A percentile compares a stretch with the other conserved stretches of the same genome.
phyloP scores from a whole-genome alignment of 2,888 invertebrate genomes.

The Gonocerus acuteangulatus region DNA sequence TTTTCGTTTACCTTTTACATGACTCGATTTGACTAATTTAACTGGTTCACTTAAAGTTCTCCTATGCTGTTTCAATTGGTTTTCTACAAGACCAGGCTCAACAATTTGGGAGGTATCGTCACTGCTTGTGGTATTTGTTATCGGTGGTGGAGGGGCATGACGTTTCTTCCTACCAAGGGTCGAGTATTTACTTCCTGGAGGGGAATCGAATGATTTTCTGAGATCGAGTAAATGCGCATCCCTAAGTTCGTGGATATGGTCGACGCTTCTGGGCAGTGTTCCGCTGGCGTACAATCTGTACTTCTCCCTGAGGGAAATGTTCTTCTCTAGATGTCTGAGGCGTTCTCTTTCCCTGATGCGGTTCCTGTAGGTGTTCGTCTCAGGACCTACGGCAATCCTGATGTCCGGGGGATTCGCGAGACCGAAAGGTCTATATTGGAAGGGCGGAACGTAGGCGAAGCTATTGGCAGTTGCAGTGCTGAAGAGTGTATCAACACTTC shows the following conservation, averaged over 20 bases:
- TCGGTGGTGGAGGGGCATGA: conserved; percentile 47
- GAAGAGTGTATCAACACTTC: conserved; percentile 59
- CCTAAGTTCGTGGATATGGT: conserved; percentile 32
- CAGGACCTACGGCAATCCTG: conserved; percentile 49
- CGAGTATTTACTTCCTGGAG: conserved; percentile 32
- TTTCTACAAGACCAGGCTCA: background rate
- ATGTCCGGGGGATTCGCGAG: conserved; percentile 42
- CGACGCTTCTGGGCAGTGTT: conserved; percentile 36
- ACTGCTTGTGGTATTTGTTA: conserved; percentile 25
- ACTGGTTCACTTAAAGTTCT: conserved; percentile 57
- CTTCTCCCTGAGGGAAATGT: conserved; percentile 57
- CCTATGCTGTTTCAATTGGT: conserved; percentile 43
- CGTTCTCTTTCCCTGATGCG: conserved; percentile 54
- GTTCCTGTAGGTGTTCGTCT: conserved; percentile 57
- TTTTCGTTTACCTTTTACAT: conserved; percentile 67
- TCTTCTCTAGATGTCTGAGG: conserved; percentile 52
- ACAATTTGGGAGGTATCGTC: conserved; percentile 37
- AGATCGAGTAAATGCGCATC: conserved; percentile 23
- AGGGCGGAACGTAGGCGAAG: conserved; percentile 59
- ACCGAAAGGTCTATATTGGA: conserved; percentile 46
- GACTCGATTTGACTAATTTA: conserved; percentile 52
- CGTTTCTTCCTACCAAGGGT: conserved; percentile 44
- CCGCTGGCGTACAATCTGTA: conserved; percentile 51
- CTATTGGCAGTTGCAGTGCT: conserved; percentile 66
- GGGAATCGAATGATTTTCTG: conserved; percentile 13